These are phyloP conservation scores for Aegithalos caudatus DNA, from an alignment of 2,113 vertebrate genomes.

Conservation along the genomic window DNA sequence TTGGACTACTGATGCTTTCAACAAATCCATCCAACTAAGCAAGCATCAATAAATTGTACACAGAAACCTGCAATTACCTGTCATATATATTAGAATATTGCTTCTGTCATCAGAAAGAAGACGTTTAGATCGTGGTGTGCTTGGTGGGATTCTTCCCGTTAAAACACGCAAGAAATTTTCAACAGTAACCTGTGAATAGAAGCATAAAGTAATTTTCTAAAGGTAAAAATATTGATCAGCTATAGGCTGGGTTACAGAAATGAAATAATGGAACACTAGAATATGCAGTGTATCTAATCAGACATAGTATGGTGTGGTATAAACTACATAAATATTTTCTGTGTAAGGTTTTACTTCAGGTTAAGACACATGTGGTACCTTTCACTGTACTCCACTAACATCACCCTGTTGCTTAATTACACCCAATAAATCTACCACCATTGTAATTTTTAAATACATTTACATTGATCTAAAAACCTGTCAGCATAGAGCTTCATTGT, in stretches of 20 bases:
- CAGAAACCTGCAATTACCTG: constrained; percentile 74
- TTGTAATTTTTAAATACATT: background rate
- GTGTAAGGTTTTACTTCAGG: background rate
- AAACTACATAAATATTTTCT: background rate
- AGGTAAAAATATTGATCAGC: background rate
- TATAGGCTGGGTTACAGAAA: background rate
- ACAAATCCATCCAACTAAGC: background rate
- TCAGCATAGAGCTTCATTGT: background rate
- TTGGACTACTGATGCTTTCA: background rate
- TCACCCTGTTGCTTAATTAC: background rate
- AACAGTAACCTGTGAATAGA: constrained; percentile 86
- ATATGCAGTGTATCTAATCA: background rate
- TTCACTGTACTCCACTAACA: background rate
- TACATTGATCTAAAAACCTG: background rate
- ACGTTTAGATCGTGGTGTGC: constrained; percentile 92
- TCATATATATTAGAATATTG: constrained; percentile 98
- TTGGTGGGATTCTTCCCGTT: constrained; percentile 92
- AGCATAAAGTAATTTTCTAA: background rate
- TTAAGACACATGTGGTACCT: background rate
- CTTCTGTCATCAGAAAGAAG: constrained; percentile 96
- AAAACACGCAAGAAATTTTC: constrained; percentile 95
- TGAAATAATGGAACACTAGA: background rate
- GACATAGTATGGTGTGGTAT: background rate
- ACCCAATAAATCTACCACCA: background rate
- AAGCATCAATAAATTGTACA: background rate